Base-by-base conservation (phyloP, 1,140 invertebrate species). In the Caenorhabditis inopinata region DNA sequence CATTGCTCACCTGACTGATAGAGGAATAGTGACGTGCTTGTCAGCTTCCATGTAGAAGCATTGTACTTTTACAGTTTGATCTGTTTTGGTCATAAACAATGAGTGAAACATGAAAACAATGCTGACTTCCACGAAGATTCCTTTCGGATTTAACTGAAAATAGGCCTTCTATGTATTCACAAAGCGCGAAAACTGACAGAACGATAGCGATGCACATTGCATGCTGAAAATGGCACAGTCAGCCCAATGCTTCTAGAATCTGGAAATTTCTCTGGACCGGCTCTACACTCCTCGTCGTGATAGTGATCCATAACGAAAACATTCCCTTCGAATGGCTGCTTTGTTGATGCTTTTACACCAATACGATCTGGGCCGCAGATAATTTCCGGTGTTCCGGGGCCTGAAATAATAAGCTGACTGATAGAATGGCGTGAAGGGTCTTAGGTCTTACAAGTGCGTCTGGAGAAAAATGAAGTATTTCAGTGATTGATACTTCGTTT, bases 41-140 rank as follows among this genome's bases (percentile, higher is more conserved):
- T 88, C 87, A 3, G 87, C 87, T 83, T 88, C 87, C 87, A 88
- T 88, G 75, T 88, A 88, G 80, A 88, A 88, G 62, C 87, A 88
- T 84, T 88, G 87, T 35, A 88, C 82, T 62, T 88, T 88, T 2
- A 88, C 86, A 42, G 82, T 88, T 76, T 88, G 87, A 80, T 88
- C 87, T 2, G 88, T 81, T 82, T 88, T 88, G 16, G 87, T 88
- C 87, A 88, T 88, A 74, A 88, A 87, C 76, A 86, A 49, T 35
- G 85, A 82, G 81, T 88, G 87, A 51, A 88, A 88, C 87, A 88
- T 88, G 68, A 88, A 88, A 5, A 88, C 87, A 48, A 88, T 82
- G 14, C 87, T 88, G 49, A 87, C 83, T 82, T 88, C 87, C n/a
- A 88, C 87, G 73, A 85, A 88, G 38, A 88, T 88, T 53, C 87